These are phyloP conservation scores for Acomys russatus DNA, from an alignment of 2,797 vertebrate species.

Conservation along the genomic window DNA sequence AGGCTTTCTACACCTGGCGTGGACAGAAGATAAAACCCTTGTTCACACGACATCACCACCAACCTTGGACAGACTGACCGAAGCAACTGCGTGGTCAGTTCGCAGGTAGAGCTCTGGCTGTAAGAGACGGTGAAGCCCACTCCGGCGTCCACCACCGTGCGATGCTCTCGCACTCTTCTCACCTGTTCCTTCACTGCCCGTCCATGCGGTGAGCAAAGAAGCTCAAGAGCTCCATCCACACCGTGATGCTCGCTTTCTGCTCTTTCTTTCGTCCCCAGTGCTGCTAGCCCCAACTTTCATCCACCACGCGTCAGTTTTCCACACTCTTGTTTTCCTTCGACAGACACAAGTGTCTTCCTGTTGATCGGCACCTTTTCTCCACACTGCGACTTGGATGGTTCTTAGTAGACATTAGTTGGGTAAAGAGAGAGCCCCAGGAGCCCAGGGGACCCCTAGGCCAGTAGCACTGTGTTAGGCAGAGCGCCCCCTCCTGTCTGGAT, in stretches of 20 bases:
- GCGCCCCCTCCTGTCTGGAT: fast-evolving
- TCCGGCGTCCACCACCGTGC: neutral
- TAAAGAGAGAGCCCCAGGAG: neutral
- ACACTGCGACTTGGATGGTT: neutral
- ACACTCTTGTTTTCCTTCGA: neutral
- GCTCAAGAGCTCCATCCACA: neutral
- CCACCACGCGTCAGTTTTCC: neutral
- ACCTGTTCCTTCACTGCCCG: neutral
- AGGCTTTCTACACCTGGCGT: neutral
- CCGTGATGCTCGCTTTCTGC: neutral
- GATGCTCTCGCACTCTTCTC: neutral
- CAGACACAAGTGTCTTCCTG: neutral
- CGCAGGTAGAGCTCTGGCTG: neutral
- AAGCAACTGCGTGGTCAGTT: neutral
- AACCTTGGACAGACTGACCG: neutral
- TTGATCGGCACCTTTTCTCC: neutral
- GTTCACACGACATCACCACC: neutral
- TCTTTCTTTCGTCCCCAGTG: neutral
- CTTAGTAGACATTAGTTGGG: neutral
- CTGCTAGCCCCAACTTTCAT: neutral
- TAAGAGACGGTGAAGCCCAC: neutral
- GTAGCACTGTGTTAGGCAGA: neutral
- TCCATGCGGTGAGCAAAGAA: neutral
- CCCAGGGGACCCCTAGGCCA: neutral
- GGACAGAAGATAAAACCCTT: conserved; percentile 51